Evolutionary conservation across 2,113 vertebrate species (phyloP), one percentile per base, ranked within the genome.

Genomic region (Bubo scandiacus): DNA sequence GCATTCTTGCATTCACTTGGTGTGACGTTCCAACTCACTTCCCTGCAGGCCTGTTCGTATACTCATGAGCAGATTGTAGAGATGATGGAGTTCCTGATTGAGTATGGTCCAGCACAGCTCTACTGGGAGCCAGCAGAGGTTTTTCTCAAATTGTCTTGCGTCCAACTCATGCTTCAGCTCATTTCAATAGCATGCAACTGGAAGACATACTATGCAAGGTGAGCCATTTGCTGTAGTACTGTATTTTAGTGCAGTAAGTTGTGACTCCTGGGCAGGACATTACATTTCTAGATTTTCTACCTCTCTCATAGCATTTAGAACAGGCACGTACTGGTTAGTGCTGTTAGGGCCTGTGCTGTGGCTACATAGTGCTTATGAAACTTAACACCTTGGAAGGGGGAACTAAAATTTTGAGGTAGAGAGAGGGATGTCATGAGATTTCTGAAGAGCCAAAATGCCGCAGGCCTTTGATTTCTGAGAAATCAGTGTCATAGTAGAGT

Each of bases 141-240:
- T 91, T 99, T 99, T 96, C 99, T 99, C 95, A 99, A 99, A 79
- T 96, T 99, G 30, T 99, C 99, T 73, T 99, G 99, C 83, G 99
- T 99, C 57, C 99, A 99, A 29, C 99, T 99, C 55, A 98, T 99
- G 84, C 97, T 99, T 75, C 99, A 99, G 96, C 99, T 99, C 67
- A 99, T 99, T 94, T 99, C 99, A 47, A 99, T 99, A 54, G 99
- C 99, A 27, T 99, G 99, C 95, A 99, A 99, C 96, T 99, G 99
- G 99, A 99, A 99, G 94, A 99, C 99, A 0, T 99, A 99, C 96
- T 99, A 99, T 81, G 99, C 99, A 97, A 99, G 99, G 99, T 99
- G 97, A 95, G 97, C 62, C 43, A 6, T 47, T 73, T 73, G 81
- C 62, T 92, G 19, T 38, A 15, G 23, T 75, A 16, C 36, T 94